Conservation (phyloP, 1,140 invertebrate species). For the Apis laboriosa region DNA sequence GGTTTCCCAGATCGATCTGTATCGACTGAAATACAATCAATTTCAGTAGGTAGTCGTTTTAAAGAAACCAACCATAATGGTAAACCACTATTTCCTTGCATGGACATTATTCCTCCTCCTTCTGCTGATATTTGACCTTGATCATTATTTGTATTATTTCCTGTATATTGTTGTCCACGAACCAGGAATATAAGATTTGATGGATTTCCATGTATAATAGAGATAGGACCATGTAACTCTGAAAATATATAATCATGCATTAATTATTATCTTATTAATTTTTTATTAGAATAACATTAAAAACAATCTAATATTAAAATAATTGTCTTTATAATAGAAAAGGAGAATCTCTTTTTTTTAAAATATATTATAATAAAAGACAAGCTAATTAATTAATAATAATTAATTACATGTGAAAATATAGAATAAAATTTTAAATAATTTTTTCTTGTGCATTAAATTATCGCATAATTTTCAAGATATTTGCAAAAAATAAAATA, state of each 20-base stretch:
- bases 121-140: slow-evolving; percentile 75
- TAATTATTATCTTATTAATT: too few species aligned
- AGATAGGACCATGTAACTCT: slow-evolving; percentile 87
- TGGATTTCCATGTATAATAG: slow-evolving; percentile 84
- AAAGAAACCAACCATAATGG: slow-evolving; percentile 84
- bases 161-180: slow-evolving; percentile 82
- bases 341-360: too few species aligned
- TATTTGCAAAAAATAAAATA: too few species aligned
- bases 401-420: too few species aligned
- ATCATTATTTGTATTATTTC: slow-evolving; percentile 81
- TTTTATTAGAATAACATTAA: not conserved
- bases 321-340: too few species aligned
- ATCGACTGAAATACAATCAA: slow-evolving; percentile 87
- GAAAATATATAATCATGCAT: slow-evolving; percentile 49
- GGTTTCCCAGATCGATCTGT: slow-evolving; percentile 85
- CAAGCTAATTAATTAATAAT: too few species aligned
- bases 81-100: slow-evolving; percentile 81
- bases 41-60: slow-evolving; percentile 84
- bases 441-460: too few species aligned
- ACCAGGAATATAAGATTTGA: slow-evolving; percentile 88
- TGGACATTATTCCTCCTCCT: slow-evolving; percentile 78
- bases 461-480: too few species aligned
- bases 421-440: too few species aligned
- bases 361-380: too few species aligned
- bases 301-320: not conserved